Percentiles rank a stretch among this genome's conserved stretches.
Conservation (phyloP, 2,113 vertebrate species). For the Vidua chalybeata region DNA sequence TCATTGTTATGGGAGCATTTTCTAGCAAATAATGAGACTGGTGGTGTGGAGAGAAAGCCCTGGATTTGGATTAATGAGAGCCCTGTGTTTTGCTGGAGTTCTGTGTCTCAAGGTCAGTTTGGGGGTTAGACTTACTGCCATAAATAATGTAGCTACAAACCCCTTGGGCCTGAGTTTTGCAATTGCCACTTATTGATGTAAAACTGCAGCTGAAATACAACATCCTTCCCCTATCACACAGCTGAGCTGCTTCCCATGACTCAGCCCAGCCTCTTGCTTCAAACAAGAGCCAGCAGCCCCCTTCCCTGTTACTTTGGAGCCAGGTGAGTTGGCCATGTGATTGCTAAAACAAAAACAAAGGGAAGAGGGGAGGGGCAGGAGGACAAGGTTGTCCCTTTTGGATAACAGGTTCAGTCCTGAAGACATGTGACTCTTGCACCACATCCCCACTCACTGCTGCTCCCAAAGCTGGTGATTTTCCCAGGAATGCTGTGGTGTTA, state of each 20-base stretch:
- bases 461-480: neutral
- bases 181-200: neutral
- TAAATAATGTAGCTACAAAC: slow-evolving; percentile 66
- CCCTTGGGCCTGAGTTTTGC: neutral
- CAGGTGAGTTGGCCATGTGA: neutral
- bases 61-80: slow-evolving; percentile 28
- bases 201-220: neutral
- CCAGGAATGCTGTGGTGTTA: neutral
- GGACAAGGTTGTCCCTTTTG: neutral
- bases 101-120: slow-evolving; percentile 49
- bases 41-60: neutral
- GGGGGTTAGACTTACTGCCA: slow-evolving; percentile 41
- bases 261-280: neutral
- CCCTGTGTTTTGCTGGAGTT: slow-evolving; percentile 40
- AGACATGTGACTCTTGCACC: rapidly evolving
- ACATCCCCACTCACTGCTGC: neutral
- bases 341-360: neutral
- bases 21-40: neutral
- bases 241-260: neutral
- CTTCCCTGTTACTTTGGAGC: neutral
- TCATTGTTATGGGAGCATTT: slow-evolving; percentile 11
- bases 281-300: neutral
- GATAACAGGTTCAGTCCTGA: neutral
- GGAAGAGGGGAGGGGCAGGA: neutral
- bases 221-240: neutral